These are phyloP conservation scores for Ephialtes manifestator DNA, from an alignment of 2,888 invertebrate species.

Conservation along the genomic window DNA sequence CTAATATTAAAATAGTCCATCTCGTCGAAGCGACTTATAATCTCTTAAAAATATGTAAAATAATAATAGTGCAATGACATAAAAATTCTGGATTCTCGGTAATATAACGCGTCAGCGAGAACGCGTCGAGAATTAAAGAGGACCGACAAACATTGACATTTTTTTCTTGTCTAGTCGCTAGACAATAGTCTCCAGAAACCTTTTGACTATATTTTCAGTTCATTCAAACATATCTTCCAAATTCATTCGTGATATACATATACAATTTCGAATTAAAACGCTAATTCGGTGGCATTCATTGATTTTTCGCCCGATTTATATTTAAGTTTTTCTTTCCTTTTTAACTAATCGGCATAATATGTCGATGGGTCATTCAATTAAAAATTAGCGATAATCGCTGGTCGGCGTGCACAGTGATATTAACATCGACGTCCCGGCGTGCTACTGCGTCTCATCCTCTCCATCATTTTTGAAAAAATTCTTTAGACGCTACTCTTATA, in stretches of 20 bases:
- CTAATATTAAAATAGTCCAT: slow-evolving; percentile 80
- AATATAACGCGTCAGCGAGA: slow-evolving; percentile 37
- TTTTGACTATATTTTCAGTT: slow-evolving; percentile 20
- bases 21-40: slow-evolving; percentile 72
- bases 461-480: slow-evolving; percentile 38
- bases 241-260: slow-evolving; percentile 42
- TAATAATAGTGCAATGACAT: slow-evolving; percentile 74
- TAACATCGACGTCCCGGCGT: slow-evolving; percentile 6
- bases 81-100: slow-evolving; percentile 68
- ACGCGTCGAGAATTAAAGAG: slow-evolving; percentile 14
- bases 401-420: slow-evolving; percentile 43
- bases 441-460: not conserved
- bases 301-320: not conserved
- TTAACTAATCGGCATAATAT: not conserved
- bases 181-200: slow-evolving; percentile 36
- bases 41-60: slow-evolving; percentile 69
- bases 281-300: slow-evolving; percentile 31
- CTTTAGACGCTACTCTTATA: slow-evolving; percentile 39
- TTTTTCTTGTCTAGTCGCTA: slow-evolving; percentile 31
- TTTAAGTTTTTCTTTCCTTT: not conserved
- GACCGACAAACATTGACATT: slow-evolving; percentile 59
- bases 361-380: slow-evolving; percentile 4
- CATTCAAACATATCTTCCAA: slow-evolving; percentile 18
- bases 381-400: slow-evolving; percentile 35
- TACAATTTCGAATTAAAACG: slow-evolving; percentile 66